Evolutionary conservation across 2,888 invertebrate species (phyloP).

Genomic region (Cecidostiba fungosa): DNA sequence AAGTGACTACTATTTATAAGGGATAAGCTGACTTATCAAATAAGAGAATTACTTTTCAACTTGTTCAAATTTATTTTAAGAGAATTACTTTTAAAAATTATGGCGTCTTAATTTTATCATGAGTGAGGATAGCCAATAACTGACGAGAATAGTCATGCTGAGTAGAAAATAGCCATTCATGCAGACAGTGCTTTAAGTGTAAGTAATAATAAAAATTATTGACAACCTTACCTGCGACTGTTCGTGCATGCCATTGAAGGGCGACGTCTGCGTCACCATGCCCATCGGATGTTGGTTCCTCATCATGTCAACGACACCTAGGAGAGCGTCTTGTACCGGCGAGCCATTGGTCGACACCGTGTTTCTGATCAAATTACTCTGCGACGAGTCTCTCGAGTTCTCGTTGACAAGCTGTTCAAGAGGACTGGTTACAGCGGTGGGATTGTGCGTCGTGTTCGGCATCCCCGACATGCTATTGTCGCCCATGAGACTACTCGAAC

Average conservation of each 20-base stretch:
- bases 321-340: conserved; percentile 74
- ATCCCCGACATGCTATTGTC: conserved; percentile 79
- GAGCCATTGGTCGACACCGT: conserved; percentile 66
- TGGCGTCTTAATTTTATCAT: neutral
- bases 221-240: conserved; percentile 66
- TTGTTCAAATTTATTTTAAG: too few relatives aligned
- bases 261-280: conserved; percentile 70
- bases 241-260: conserved; percentile 72
- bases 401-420: conserved; percentile 79
- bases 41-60: neutral
- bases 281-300: conserved; percentile 75
- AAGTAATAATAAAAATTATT: too few relatives aligned
- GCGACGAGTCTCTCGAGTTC: conserved; percentile 77
- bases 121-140: neutral
- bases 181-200: too few relatives aligned
- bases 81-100: neutral
- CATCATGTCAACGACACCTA: conserved; percentile 80
- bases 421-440: conserved; percentile 72
- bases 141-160: neutral
- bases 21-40: neutral
- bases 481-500: conserved; percentile 83
- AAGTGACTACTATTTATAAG: too few relatives aligned
- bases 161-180: neutral
- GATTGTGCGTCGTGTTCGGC: conserved; percentile 67
- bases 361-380: conserved; percentile 20